phyloP scores from a whole-genome alignment of 2,888 invertebrate species.

The Limnephilus auricula region DNA sequence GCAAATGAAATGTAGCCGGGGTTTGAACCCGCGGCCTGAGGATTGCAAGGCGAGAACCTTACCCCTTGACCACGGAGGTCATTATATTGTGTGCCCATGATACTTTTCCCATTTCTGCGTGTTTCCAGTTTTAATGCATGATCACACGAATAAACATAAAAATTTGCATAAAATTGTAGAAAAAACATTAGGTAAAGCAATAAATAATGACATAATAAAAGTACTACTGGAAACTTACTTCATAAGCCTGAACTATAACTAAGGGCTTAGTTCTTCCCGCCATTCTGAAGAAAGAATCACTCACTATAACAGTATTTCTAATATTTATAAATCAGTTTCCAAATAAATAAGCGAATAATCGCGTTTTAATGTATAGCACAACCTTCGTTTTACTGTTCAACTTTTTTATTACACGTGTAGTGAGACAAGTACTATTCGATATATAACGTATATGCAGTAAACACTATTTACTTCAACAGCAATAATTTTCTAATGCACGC shows the following conservation, averaged over 20 bases:
- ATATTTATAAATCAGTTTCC: conserved; percentile 1
- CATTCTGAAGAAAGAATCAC: conserved; percentile 49
- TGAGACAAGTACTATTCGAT: neutral
- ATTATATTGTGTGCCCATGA: neutral
- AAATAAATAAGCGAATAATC: neutral
- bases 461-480: neutral
- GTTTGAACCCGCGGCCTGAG: too few species aligned
- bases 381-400: neutral
- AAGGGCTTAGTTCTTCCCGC: conserved; percentile 74
- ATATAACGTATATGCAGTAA: neutral
- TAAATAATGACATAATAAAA: neutral
- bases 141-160: neutral
- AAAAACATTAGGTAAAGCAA: neutral
- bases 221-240: conserved; percentile 74
- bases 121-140: neutral
- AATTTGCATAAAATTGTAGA: neutral
- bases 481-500: conserved; percentile 47
- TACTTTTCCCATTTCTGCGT: neutral
- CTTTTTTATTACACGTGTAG: neutral
- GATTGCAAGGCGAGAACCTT: too few species aligned
- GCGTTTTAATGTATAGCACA: neutral
- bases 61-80: too few species aligned
- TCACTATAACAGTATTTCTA: conserved; percentile 7
- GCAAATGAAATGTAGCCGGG: too few species aligned
- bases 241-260: conserved; percentile 80